phyloP scores from a whole-genome alignment of 1,140 invertebrate species.

The Heterodera schachtii region DNA sequence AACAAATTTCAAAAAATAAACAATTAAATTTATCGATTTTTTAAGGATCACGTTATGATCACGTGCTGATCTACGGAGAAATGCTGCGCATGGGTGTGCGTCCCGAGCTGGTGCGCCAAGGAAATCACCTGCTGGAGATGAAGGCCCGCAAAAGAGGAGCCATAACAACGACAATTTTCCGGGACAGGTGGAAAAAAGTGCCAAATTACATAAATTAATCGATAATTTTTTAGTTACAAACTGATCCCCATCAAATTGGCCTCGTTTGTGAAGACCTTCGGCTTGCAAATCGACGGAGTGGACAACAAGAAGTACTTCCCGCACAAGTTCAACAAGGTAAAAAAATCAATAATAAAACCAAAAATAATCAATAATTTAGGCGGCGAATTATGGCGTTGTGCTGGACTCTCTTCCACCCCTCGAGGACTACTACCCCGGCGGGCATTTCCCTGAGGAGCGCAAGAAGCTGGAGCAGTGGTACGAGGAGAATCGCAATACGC shows the following conservation, averaged over 20 bases:
- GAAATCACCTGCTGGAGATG: not conserved
- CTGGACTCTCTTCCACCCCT: slow-evolving; percentile 1
- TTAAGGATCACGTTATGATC: not conserved
- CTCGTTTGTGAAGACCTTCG: not conserved
- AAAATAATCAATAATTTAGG: not conserved
- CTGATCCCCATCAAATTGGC: slow-evolving; percentile 10
- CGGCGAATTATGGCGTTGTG: not conserved
- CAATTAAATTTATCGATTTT: not conserved
- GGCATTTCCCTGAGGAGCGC: not conserved
- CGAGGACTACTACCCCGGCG: not conserved
- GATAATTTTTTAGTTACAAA: not conserved
- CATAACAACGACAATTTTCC: not conserved
- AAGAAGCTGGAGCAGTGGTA: slow-evolving; percentile 7
- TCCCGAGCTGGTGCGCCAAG: not conserved
- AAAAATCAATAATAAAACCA: not conserved
- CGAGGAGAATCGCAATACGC: not conserved
- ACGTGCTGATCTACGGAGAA: not conserved
- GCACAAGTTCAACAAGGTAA: not conserved
- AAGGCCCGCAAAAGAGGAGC: not conserved
- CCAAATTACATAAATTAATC: not conserved
- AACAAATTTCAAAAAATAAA: not conserved
- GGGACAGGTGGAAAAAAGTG: not conserved
- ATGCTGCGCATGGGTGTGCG: not conserved
- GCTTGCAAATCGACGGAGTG: not conserved
- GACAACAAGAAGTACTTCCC: slow-evolving; percentile 11